A percentile compares a stretch with the other conserved stretches of the same genome.
Conservation (phyloP, 2,797 vertebrate genomes). For the Avahi laniger region DNA sequence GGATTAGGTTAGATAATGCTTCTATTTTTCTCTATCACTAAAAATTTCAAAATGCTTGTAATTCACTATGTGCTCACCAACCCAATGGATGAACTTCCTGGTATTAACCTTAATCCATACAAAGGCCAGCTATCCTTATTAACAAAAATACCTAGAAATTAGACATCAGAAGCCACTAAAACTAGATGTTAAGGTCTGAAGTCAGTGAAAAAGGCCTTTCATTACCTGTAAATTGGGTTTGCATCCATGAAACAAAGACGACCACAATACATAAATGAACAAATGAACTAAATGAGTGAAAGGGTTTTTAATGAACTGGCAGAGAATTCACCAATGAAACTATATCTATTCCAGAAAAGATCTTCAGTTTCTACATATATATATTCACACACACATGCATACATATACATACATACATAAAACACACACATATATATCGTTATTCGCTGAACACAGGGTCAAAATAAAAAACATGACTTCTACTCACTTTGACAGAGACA, state of each 20-base stretch:
- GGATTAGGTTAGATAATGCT: not conserved
- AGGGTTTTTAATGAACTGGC: not conserved
- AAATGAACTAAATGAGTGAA: not conserved
- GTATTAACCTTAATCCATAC: not conserved
- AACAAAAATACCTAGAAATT: not conserved
- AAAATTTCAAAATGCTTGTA: slow-evolving; percentile 4
- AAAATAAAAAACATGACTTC: not conserved
- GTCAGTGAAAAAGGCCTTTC: not conserved
- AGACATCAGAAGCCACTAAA: not conserved
- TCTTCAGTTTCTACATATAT: not conserved
- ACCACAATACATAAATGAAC: not conserved
- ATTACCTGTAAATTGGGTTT: not conserved
- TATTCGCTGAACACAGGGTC: not conserved
- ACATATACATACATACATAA: not conserved
- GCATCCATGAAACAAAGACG: not conserved
- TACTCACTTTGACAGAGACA: slow-evolving; percentile 98
- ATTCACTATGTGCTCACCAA: not conserved
- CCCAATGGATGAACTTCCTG: not conserved
- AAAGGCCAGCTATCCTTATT: not conserved
- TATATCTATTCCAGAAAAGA: not conserved
- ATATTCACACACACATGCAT: not conserved
- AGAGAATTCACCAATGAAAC: not conserved
- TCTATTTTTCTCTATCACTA: not conserved
- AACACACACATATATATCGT: not conserved
- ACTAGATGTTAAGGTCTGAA: not conserved